Evolutionary conservation across 92 coral and sea anemone genomes (phyloP), one percentile per base, ranked within the genome.

Genomic region (Diadumene lineata): DNA sequence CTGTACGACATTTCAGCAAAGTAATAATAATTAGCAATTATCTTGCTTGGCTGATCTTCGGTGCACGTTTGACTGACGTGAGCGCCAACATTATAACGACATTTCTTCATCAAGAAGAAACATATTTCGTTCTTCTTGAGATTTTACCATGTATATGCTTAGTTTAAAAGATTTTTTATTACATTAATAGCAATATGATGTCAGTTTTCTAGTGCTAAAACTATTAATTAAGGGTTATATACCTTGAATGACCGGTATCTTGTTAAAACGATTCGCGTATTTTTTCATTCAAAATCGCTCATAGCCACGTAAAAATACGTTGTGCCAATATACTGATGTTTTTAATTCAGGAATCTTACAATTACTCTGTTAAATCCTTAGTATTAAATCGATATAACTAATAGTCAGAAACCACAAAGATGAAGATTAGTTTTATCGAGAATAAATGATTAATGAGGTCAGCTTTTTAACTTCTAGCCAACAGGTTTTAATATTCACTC

Each of bases 361-460:
- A n/a, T n/a, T n/a, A n/a, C n/a, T n/a, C 48, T 38, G 48, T 38
- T 38, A 38, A 38, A 6, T 38, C 7, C 11, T 66, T 33, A 21
- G 43, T 34, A 66, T 0, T 7, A 43, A 66, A 66, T 7, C 13
- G 24, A 19, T 56, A 25, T 56, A 8, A 66, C 23, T 64, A 66
- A 10, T 24, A n/a, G 13, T n/a, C n/a, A 38, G 48, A 60, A 24
- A 69, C 43, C 29, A 15, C 23, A 70, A 33, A 50, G 25, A 44
- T 53, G 53, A 72, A 26, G 44, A 50, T 34, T n/a, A 31, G 56
- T 43, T 72, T 34, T 56, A 72, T 72, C 65, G 56, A 31, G 19
- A 11, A 56, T 31, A 57, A 57, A 72, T 72, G 11, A 72, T 72
- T 72, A 56, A 72, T 72, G 53, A 72, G 77, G 77, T 72, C 66